A percentile compares a stretch with the other conserved stretches of the same genome.
phyloP scores from a whole-genome alignment of 2,797 vertebrate species.

The Poecilia picta region DNA sequence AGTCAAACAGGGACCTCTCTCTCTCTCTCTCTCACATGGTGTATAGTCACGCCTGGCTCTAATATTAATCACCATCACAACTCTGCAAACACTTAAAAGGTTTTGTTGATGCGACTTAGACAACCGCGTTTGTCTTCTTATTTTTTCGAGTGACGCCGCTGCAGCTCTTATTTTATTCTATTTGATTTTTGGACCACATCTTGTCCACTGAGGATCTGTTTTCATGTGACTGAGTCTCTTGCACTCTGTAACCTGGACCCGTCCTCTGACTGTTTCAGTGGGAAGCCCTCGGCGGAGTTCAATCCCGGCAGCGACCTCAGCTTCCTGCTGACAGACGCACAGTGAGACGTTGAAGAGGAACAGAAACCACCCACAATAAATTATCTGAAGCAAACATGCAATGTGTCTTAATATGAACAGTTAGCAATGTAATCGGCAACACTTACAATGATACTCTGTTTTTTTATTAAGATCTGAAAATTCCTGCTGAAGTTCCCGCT shows the following conservation, averaged over 20 bases:
- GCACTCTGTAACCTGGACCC: neutral
- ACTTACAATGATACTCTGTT: neutral
- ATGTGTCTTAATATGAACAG: neutral
- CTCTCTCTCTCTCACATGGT: neutral
- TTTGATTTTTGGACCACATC: neutral
- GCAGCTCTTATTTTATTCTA: too few species aligned
- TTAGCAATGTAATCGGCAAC: neutral
- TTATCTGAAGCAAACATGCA: neutral
- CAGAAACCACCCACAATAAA: conserved; percentile 26
- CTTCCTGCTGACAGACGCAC: conserved; percentile 78
- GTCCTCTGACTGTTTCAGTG: conserved; percentile 60
- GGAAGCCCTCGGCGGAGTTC: conserved; percentile 81
- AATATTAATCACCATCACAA: neutral
- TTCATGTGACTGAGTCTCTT: neutral
- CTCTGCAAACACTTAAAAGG: neutral
- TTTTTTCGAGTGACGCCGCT: neutral
- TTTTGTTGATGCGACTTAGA: neutral
- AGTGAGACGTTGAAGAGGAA: conserved; percentile 41
- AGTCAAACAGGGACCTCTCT: neutral
- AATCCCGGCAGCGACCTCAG: conserved; percentile 85
- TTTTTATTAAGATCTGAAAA: neutral
- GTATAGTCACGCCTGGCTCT: neutral
- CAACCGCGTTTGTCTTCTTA: neutral
- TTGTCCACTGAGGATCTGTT: neutral
- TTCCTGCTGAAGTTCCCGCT: too few species aligned